A percentile compares a stretch with the other conserved stretches of the same genome.
phyloP scores from a whole-genome alignment of 2,113 vertebrate species.

The Nothobranchius furzeri region DNA sequence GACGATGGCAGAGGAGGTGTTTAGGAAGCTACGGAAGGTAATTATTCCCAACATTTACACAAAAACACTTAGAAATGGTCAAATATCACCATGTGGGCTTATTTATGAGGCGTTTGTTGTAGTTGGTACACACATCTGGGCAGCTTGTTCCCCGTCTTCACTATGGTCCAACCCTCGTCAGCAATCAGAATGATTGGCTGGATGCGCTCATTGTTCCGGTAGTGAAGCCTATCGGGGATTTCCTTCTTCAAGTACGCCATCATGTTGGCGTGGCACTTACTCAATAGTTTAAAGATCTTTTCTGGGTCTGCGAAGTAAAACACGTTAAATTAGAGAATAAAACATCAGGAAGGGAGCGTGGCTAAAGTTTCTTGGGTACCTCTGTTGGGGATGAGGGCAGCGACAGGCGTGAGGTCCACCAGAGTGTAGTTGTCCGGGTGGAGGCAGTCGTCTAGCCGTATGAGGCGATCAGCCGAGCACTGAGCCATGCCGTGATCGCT shows the following conservation, averaged over 20 bases:
- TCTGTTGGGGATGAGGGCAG: conserved; percentile 84
- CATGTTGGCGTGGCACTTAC: conserved; percentile 82
- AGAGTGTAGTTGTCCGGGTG: conserved; percentile 77
- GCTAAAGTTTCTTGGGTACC: conserved; percentile 59
- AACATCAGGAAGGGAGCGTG: too few relatives aligned
- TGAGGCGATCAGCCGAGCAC: conserved; percentile 85
- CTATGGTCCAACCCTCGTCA: conserved; percentile 95
- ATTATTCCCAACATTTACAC: too few relatives aligned
- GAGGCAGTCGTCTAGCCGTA: conserved; percentile 85
- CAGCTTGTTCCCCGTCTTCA: conserved; percentile 73
- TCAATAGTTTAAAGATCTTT: conserved; percentile 65
- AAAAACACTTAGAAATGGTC: too few relatives aligned
- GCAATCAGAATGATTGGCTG: conserved; percentile 91
- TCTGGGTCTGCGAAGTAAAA: conserved; percentile 35
- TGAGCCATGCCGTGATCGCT: conserved; percentile 98
- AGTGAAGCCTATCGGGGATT: conserved; percentile 90
- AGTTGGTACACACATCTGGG: conserved; percentile 82
- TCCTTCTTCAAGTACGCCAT: conserved; percentile 86
- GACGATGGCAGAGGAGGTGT: too few relatives aligned
- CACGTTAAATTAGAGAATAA: not conserved
- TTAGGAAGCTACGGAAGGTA: too few relatives aligned
- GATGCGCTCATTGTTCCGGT: conserved; percentile 83
- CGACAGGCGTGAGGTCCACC: conserved; percentile 84
- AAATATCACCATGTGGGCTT: not conserved
- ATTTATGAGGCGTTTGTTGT: not conserved